phyloP scores from a whole-genome alignment of 2,113 vertebrate species.

The Trogon surrucura region DNA sequence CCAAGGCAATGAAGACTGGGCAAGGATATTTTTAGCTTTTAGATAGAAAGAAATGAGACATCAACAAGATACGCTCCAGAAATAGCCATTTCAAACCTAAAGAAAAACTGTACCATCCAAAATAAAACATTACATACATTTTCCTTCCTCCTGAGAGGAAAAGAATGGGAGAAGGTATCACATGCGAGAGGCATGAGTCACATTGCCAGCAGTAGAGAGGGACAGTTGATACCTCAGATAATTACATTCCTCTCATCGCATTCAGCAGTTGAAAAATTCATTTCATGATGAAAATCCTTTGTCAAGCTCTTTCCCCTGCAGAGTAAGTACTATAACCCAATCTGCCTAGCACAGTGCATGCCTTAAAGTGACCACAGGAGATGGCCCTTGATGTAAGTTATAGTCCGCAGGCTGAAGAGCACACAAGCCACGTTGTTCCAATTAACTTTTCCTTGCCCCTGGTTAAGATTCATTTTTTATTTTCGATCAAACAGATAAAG shows the following conservation, averaged over 20 bases:
- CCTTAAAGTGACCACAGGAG: not conserved
- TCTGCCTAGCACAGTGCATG: not conserved
- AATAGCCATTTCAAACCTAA: not conserved
- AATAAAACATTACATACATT: not conserved
- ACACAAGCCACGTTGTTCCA: not conserved
- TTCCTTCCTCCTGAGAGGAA: not conserved
- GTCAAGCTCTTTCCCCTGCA: not conserved
- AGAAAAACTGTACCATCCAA: not conserved
- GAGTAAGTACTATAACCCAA: not conserved
- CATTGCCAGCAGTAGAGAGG: not conserved
- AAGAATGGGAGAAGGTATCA: not conserved
- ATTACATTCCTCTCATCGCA: not conserved
- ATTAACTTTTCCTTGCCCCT: not conserved
- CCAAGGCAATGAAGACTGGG: not conserved
- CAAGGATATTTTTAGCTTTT: not conserved
- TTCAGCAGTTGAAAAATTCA: conserved; percentile 7
- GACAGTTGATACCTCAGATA: not conserved
- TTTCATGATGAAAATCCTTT: conserved; percentile 1
- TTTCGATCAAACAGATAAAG: not conserved
- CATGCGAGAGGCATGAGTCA: not conserved
- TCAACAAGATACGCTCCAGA: not conserved
- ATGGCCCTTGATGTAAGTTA: not conserved
- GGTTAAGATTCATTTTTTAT: not conserved
- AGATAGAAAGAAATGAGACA: not conserved
- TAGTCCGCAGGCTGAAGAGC: not conserved